Evolutionary conservation across 2,113 vertebrate species (phyloP), one percentile per base, ranked within the genome.

Genomic region (Gobio gobio): DNA sequence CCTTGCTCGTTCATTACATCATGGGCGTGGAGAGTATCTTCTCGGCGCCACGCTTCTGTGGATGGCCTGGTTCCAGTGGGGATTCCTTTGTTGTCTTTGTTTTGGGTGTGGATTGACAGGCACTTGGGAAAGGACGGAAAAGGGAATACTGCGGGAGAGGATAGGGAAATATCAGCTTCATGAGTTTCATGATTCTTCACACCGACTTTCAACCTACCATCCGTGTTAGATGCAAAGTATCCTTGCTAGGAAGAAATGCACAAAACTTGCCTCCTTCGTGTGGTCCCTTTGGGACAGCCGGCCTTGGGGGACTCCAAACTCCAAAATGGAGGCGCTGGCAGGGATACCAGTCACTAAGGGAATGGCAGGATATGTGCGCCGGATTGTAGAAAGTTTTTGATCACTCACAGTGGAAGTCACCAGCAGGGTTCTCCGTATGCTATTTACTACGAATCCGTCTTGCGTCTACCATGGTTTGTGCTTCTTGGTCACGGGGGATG

Each of bases 1-100:
- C 87, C 90, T 92, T 90, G 91, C 89, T 89, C 89, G 87, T 91
- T 91, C 87, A 87, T 93, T 93, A 92, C 92, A 92, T 92, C 91
- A 92, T 90, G 63, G 85, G 74, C 49, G 78, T 73, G 85, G 81
- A 88, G 77, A 76, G 58, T 70, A 86, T 79, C 75, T 78, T 85
- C 58, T 85, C 43, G 9, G 72, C 47, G 22, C 68, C 54, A 66
- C 64, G 86, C 83, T 86, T 82, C 77, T 82, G 86, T 86, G 88
- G 87, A 90, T 83, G 90, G 89, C 82, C 88, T 26, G 85, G 78
- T 76, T 90, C 92, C 89, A 87, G 66, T 80, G 91, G 89, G 92
- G 87, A 89, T 91, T 91, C 77, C 91, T 93, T 91, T 92, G 90
- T 92, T 91, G 90, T 86, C 86, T 92, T 90, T 92, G 89, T 91